phyloP scores from a whole-genome alignment of 2,888 invertebrate species.

The Zhengitettix transpicula region DNA sequence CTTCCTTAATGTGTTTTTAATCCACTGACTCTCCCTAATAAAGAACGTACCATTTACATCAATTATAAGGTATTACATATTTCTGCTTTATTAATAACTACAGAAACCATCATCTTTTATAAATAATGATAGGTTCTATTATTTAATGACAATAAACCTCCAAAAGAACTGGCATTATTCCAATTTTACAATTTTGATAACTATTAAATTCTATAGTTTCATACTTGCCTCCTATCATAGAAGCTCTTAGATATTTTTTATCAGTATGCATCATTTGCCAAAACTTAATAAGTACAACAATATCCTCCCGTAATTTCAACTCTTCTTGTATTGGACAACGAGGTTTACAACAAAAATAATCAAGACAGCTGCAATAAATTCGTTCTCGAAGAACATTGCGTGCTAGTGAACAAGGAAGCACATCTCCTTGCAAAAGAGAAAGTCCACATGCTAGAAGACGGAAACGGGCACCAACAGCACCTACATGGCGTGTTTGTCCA shows the following conservation, averaged over 20 bases:
- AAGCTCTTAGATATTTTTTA: constrained; percentile 75
- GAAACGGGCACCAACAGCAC: constrained; percentile 83
- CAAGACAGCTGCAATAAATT: constrained; percentile 85
- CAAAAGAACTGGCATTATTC: too few relatives aligned
- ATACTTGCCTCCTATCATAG: constrained; percentile 54
- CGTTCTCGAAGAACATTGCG: constrained; percentile 88
- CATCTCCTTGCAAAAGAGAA: constrained; percentile 84
- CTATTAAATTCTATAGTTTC: too few relatives aligned
- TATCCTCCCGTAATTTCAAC: constrained; percentile 70
- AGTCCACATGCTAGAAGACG: constrained; percentile 81
- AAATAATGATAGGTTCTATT: too few relatives aligned
- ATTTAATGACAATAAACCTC: too few relatives aligned
- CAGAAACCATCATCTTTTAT: too few relatives aligned
- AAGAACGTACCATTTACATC: too few relatives aligned
- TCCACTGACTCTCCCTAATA: too few relatives aligned
- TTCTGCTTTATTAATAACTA: too few relatives aligned
- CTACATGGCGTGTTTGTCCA: constrained; percentile 67
- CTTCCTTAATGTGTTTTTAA: too few relatives aligned
- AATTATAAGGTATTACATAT: too few relatives aligned
- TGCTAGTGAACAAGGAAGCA: constrained; percentile 58
- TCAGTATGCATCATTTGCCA: constrained; percentile 94
- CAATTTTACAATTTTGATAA: too few relatives aligned
- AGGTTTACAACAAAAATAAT: constrained; percentile 88
- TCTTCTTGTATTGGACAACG: constrained; percentile 72
- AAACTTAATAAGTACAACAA: constrained; percentile 74